Evolutionary conservation across 2,888 invertebrate genomes (phyloP).

Genomic region (Vanessa cardui): DNA sequence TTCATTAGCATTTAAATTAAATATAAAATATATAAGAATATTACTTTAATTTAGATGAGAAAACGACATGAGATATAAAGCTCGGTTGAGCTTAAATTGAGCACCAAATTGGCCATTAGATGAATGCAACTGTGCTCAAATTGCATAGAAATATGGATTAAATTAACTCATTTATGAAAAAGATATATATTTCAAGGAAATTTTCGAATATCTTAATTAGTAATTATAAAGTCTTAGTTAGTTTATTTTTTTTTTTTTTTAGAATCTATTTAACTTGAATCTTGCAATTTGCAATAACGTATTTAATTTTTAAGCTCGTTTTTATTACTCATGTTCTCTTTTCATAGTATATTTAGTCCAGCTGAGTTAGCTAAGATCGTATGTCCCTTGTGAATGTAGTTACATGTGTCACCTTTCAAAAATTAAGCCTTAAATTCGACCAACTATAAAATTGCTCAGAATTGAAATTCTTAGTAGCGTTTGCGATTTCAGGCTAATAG

Average conservation of each 20-base stretch:
- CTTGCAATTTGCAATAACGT: too few relatives aligned
- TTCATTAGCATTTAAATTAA: neutral
- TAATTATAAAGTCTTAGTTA: neutral
- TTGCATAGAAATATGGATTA: constrained; percentile 34
- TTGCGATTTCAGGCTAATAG: too few relatives aligned
- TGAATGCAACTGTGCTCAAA: constrained; percentile 32
- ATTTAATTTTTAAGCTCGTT: too few relatives aligned
- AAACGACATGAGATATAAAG: constrained; percentile 26
- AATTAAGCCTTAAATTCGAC: too few relatives aligned
- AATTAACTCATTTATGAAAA: constrained; percentile 21
- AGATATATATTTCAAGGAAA: constrained; percentile 9
- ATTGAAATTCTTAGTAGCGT: too few relatives aligned
- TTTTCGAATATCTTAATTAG: neutral
- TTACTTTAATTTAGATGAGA: constrained; percentile 7
- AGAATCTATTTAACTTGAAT: too few relatives aligned
- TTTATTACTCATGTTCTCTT: too few relatives aligned
- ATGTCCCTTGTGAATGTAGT: too few relatives aligned
- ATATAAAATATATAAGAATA: constrained; percentile 1
- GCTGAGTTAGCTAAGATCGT: too few relatives aligned
- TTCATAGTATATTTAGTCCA: too few relatives aligned
- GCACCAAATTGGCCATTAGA: constrained; percentile 35
- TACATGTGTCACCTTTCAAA: too few relatives aligned
- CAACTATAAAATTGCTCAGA: too few relatives aligned
- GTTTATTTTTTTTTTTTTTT: neutral
- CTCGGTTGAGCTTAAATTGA: constrained; percentile 23